These are phyloP conservation scores for Whitmania pigra DNA, from an alignment of 1,140 invertebrate genomes.

Conservation along the genomic window DNA sequence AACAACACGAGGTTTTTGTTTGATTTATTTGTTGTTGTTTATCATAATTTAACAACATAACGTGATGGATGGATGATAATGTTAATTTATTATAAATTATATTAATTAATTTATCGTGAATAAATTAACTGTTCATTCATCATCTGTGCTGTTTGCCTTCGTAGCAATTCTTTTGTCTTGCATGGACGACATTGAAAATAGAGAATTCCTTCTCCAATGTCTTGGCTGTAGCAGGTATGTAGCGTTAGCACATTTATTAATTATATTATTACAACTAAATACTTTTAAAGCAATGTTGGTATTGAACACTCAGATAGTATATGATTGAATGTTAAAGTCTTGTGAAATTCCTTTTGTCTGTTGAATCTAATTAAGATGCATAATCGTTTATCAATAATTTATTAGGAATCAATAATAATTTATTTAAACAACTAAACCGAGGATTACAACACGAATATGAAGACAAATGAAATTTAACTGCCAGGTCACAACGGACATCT, in stretches of 20 bases:
- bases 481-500: slow-evolving; percentile 33
- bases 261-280: not conserved
- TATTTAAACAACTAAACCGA: not conserved
- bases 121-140: no score
- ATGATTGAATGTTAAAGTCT: no score
- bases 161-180: slow-evolving; percentile 43
- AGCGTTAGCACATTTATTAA: no score
- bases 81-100: no score
- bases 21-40: not conserved
- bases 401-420: no score
- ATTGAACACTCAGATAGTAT: no score
- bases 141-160: slow-evolving; percentile 12
- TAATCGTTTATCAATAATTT: no score
- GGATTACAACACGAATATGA: not conserved
- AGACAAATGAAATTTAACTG: slow-evolving; percentile 5
- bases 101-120: no score
- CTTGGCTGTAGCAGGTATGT: slow-evolving; percentile 32
- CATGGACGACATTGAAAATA: slow-evolving; percentile 42
- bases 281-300: no score
- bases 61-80: no score
- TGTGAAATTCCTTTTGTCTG: no score
- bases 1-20: slow-evolving; percentile 22
- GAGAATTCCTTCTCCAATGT: slow-evolving; percentile 35
- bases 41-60: not conserved
- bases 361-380: no score